Evolutionary conservation across 2,797 vertebrate genomes (phyloP), one percentile per base, ranked within the genome.

Genomic region (Megalops cyprinoides): DNA sequence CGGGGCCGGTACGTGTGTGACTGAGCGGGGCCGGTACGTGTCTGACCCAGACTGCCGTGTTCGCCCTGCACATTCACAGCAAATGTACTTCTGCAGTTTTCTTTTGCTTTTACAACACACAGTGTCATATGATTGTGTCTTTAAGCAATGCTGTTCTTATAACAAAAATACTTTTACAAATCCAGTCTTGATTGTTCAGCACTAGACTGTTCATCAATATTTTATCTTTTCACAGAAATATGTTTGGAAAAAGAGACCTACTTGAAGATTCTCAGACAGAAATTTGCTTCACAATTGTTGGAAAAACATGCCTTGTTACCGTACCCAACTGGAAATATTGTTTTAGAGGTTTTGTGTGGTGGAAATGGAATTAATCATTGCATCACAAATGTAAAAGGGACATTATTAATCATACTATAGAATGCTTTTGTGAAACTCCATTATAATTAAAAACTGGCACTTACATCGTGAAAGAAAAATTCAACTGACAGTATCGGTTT

Each of bases 21-120:
- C 85, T 97, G 85, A 94, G 51, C 48, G 73, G 46, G 44, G 20
- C 67, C 44, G 20, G 67, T 71, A 71, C 10, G 37, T 71, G 37
- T 44, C n/a, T n/a, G n/a, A n/a, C n/a, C n/a, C n/a, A n/a, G n/a
- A n/a, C n/a, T n/a, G n/a, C n/a, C n/a, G n/a, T n/a, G n/a, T n/a
- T n/a, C n/a, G n/a, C n/a, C n/a, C n/a, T n/a, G n/a, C n/a, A n/a
- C n/a, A n/a, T n/a, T n/a, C n/a, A n/a, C n/a, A n/a, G n/a, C n/a
- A n/a, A n/a, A n/a, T n/a, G n/a, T n/a, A n/a, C n/a, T n/a, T n/a
- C n/a, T n/a, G n/a, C n/a, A n/a, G n/a, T n/a, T n/a, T n/a, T n/a
- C n/a, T n/a, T n/a, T n/a, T n/a, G n/a, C n/a, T n/a, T n/a, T n/a
- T n/a, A n/a, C n/a, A n/a, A n/a, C n/a, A n/a, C n/a, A n/a, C n/a